A percentile compares a stretch with the other conserved stretches of the same genome.
phyloP scores from a whole-genome alignment of 2,888 invertebrate genomes.

The Andrena bucephala region DNA sequence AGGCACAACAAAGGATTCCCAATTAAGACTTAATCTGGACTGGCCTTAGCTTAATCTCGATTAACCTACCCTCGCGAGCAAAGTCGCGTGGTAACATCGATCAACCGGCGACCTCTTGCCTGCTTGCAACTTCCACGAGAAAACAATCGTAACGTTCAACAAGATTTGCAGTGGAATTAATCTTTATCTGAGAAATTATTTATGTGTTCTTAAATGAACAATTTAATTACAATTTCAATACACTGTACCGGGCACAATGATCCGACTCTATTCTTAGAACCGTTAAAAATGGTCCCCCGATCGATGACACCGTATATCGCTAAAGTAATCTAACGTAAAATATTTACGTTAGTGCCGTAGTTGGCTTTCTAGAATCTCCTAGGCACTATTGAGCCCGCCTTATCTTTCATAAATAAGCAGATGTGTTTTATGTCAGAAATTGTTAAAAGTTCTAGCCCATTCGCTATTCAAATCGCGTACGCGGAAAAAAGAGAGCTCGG shows the following conservation, averaged over 20 bases:
- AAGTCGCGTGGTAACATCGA: slow-evolving; percentile 1
- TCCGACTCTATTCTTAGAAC: slow-evolving; percentile 19
- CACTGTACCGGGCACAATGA: neutral
- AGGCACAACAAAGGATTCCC: slow-evolving; percentile 35
- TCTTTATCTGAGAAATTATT: no score
- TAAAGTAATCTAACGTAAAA: slow-evolving; percentile 2
- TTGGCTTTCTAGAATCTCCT: slow-evolving; percentile 4
- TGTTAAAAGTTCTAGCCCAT: neutral
- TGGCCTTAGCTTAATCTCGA: slow-evolving; percentile 7
- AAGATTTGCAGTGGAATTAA: neutral
- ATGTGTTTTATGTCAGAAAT: neutral
- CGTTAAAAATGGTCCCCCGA: slow-evolving; percentile 34
- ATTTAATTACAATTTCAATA: no score
- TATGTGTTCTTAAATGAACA: no score
- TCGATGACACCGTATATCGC: slow-evolving; percentile 40
- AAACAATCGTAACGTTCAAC: neutral
- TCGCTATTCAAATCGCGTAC: neutral
- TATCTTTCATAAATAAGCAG: neutral
- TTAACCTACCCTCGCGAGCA: slow-evolving; percentile 3
- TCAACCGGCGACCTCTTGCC: neutral
- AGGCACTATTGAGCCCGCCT: neutral
- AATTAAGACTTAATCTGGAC: neutral
- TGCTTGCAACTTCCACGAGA: neutral
- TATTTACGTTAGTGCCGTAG: slow-evolving; percentile 5
- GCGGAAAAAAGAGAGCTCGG: no score